A percentile compares a stretch with the other conserved stretches of the same genome.
Evolutionary conservation across 2,113 vertebrate species (phyloP).

Genomic region (Serilophus lunatus): DNA sequence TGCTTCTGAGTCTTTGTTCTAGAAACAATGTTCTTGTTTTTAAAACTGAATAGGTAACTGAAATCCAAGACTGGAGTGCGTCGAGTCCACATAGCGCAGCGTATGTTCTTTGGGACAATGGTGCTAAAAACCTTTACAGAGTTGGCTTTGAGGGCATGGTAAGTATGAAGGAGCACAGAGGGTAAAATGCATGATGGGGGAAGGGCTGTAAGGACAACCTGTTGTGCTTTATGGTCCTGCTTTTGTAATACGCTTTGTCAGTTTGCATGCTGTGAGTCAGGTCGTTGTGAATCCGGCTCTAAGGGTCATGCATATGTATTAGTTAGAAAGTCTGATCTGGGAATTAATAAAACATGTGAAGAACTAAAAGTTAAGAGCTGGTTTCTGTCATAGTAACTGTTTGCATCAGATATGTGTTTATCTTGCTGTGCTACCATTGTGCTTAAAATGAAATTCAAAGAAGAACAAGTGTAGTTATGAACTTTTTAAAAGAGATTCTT

Average conservation of each 20-base stretch:
- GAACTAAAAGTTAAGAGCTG: neutral
- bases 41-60: constrained; percentile 84
- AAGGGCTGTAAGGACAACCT: constrained; percentile 18
- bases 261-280: constrained; percentile 60
- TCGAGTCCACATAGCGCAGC: constrained; percentile 97
- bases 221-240: constrained; percentile 42
- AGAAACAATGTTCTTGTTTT: neutral
- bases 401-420: neutral
- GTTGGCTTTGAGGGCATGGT: constrained; percentile 99
- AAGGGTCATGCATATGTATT: constrained; percentile 72
- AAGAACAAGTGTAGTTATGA: neutral
- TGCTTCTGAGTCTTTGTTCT: neutral
- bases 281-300: constrained; percentile 76
- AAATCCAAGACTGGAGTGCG: constrained; percentile 99
- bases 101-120: constrained; percentile 99
- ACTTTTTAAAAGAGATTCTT: neutral
- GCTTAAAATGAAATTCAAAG: neutral
- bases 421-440: neutral
- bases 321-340: constrained; percentile 74
- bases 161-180: constrained; percentile 69
- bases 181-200: neutral
- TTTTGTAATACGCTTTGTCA: constrained; percentile 70
- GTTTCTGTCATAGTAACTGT: neutral
- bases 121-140: constrained; percentile 98
- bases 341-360: constrained; percentile 53